These are phyloP conservation scores for Myiotriccus ornatus DNA, from an alignment of 2,797 vertebrate species.

Conservation along the genomic window DNA sequence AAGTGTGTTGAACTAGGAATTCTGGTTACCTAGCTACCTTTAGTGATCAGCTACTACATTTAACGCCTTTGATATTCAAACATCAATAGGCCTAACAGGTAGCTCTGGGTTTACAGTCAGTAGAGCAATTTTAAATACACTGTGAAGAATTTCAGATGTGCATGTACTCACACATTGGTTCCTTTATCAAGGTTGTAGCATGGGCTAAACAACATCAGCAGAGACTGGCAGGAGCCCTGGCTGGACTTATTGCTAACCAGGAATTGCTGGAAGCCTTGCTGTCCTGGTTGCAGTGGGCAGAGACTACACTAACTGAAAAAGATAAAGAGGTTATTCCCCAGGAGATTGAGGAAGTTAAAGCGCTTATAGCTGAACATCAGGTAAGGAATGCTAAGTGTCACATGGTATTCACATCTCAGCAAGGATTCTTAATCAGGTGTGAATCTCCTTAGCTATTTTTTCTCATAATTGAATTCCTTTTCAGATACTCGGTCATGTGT, in stretches of 20 bases:
- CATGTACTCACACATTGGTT: background rate
- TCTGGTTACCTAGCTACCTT: background rate
- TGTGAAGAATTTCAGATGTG: background rate
- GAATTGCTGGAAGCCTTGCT: slow-evolving; percentile 92
- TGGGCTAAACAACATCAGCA: slow-evolving; percentile 97
- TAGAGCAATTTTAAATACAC: background rate
- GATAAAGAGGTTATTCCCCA: slow-evolving; percentile 91
- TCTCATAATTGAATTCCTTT: background rate
- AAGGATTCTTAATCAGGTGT: rapidly evolving
- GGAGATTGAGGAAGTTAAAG: slow-evolving; percentile 94
- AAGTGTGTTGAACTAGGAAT: background rate
- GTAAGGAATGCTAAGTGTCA: slow-evolving; percentile 65
- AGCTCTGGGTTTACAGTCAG: background rate
- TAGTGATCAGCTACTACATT: background rate
- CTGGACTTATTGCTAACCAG: slow-evolving; percentile 87
- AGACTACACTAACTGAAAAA: slow-evolving; percentile 89
- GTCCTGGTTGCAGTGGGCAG: slow-evolving; percentile 95
- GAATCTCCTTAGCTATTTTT: background rate
- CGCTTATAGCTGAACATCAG: slow-evolving; percentile 95
- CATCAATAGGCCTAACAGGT: background rate
- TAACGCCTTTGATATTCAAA: background rate
- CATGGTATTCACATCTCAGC: background rate
- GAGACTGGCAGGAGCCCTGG: slow-evolving; percentile 86
- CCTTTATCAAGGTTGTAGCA: slow-evolving; percentile 85
- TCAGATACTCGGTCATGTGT: background rate